Conservation (phyloP, 2,113 vertebrate species). For the Callipepla californica region DNA sequence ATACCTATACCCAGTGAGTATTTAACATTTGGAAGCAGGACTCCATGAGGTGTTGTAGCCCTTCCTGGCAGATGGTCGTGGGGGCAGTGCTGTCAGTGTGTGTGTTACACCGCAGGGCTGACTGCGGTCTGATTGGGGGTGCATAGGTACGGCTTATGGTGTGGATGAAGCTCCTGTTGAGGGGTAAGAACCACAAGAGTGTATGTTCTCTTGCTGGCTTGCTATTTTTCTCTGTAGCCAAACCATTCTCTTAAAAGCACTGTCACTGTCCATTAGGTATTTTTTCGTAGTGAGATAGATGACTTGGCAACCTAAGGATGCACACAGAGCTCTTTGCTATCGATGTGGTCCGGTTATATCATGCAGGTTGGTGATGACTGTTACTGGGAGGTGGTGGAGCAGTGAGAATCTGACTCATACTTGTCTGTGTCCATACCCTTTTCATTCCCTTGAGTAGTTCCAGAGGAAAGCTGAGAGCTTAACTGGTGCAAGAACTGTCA, state of each 20-base stretch:
- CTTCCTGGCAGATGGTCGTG: background rate
- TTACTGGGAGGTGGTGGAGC: background rate
- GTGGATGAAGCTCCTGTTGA: background rate
- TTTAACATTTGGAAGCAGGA: background rate
- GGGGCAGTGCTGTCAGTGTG: accelerated
- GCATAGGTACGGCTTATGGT: background rate
- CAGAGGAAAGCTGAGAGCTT: background rate
- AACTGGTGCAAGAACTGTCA: background rate
- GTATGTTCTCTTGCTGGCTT: constrained; percentile 17
- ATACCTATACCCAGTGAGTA: background rate
- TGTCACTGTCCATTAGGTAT: background rate
- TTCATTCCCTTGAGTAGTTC: background rate
- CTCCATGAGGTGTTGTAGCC: background rate
- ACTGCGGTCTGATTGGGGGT: background rate
- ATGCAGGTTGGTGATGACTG: background rate
- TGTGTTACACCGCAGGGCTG: background rate
- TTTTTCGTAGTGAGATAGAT: background rate
- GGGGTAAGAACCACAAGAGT: background rate
- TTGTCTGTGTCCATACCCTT: background rate
- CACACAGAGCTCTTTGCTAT: background rate
- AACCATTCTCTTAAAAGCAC: constrained; percentile 42
- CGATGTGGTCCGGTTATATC: background rate
- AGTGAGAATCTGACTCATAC: background rate
- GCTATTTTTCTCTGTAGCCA: background rate
- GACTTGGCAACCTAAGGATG: background rate